These are phyloP conservation scores for Gerris buenoi DNA, from an alignment of 1,140 invertebrate species.

Conservation along the genomic window DNA sequence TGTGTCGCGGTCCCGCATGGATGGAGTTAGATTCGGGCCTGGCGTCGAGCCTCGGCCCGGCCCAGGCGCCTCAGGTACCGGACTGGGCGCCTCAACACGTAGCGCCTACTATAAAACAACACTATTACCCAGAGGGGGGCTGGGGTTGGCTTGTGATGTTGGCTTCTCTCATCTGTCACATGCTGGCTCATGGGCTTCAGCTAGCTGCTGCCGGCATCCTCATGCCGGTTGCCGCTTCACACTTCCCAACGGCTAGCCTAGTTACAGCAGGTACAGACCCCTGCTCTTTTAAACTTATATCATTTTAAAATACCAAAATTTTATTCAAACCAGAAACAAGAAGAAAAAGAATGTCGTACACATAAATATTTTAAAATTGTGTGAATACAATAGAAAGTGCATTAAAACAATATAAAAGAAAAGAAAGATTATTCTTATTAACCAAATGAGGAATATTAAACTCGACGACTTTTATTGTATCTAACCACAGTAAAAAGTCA, in stretches of 20 bases:
- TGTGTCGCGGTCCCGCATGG: not conserved
- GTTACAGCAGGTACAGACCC: not conserved
- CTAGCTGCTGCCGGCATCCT: not conserved
- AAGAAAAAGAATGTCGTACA: too few species aligned
- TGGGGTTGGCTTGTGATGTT: constrained; percentile 55
- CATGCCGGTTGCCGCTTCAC: not conserved
- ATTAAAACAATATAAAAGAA: too few species aligned
- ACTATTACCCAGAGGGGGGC: constrained; percentile 58
- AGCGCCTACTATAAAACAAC: constrained; percentile 39
- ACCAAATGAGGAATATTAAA: too few species aligned
- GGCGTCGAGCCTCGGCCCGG: constrained; percentile 5
- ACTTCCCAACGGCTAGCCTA: not conserved
- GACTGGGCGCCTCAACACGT: not conserved
- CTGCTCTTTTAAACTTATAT: too few species aligned
- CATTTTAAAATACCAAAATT: too few species aligned
- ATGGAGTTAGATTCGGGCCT: constrained; percentile 13
- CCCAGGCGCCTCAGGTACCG: not conserved
- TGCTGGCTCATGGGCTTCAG: constrained; percentile 44
- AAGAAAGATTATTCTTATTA: too few species aligned
- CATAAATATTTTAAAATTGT: too few species aligned
- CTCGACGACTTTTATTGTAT: too few species aligned
- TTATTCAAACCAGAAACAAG: too few species aligned
- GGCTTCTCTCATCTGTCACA: constrained; percentile 41
- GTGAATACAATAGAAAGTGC: too few species aligned
- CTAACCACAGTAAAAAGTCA: too few species aligned